Base-by-base conservation (phyloP, 2,888 invertebrate species). In the Pollenia amentaria region DNA sequence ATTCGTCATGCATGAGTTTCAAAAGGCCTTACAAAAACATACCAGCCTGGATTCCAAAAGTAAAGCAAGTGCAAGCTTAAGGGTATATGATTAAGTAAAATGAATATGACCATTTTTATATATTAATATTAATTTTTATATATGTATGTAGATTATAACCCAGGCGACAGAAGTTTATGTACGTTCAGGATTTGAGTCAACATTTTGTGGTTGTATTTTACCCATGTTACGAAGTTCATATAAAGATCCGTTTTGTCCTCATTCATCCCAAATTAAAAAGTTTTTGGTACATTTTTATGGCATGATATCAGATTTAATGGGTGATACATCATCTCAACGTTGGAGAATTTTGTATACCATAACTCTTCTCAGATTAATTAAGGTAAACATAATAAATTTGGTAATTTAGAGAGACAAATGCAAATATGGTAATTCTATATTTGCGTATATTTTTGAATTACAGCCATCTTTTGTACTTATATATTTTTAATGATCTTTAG, bases 291-390 rank as follows among this genome's bases (percentile, higher is more conserved):
- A 90, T 62, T 92, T 92, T 77, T 92, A 91, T 77, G 87, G 84
- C 16, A 73, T 89, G 67, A 76, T 91, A 0, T 89, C 91, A 4
- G 73, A 89, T 0, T 77, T 87, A 9, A 78, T 89, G 14, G 87
- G 80, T 11, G 77, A 89, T 73, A 79, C 83, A 6, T 78, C 84
- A 10, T 89, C 80, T 1, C 89, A 89, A 48, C 73, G 64, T 21
- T 88, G 90, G 51, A 89, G 91, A 1, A 53, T 92, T 2, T 65
- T 92, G 8, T 89, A 90, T 69, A 89, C 88, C 38, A 64, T 91
- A n/a, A 92, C 92, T 3, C 44, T 92, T 16, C 88, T 92, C 85
- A 89, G 89, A 42, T 88, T 92, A 12, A 84, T 92, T 2, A 89
- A 90, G 86, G 92, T 92, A 81, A 65, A 46, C 48, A 6, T 6